Conservation (phyloP, 2,888 invertebrate species). For the Drosophila suboccidentalis region DNA sequence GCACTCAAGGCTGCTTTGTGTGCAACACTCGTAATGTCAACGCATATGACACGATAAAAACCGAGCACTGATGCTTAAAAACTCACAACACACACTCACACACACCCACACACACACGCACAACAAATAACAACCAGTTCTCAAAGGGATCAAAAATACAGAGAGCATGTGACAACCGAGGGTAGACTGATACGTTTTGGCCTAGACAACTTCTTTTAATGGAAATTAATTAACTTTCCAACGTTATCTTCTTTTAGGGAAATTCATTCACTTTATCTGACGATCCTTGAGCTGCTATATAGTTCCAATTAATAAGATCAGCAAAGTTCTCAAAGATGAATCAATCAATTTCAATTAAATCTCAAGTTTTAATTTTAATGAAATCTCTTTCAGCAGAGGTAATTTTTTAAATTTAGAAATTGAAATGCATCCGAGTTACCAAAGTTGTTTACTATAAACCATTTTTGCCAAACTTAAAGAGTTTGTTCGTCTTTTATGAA, state of each 20-base stretch:
- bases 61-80: slow-evolving; percentile 52
- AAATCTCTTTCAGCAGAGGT: too few relatives aligned
- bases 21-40: slow-evolving; percentile 47
- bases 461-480: not conserved
- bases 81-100: slow-evolving; percentile 34
- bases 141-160: slow-evolving; percentile 26
- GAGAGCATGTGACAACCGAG: slow-evolving; percentile 11
- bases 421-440: too few relatives aligned
- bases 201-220: not conserved
- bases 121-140: slow-evolving; percentile 10
- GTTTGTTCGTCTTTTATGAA: not conserved
- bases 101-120: too few relatives aligned
- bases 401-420: too few relatives aligned
- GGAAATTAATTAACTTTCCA: not conserved
- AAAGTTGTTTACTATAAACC: not conserved
- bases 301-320: too few relatives aligned
- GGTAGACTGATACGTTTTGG: not conserved
- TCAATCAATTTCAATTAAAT: too few relatives aligned
- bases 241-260: too few relatives aligned
- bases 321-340: too few relatives aligned
- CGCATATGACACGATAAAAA: slow-evolving; percentile 41
- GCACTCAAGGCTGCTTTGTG: slow-evolving; percentile 51
- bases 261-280: too few relatives aligned
- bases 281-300: too few relatives aligned
- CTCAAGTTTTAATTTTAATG: too few relatives aligned